Percentiles rank a stretch among this genome's conserved stretches.
phyloP scores from a whole-genome alignment of 2,113 vertebrate species.

The Hyperopisus bebe region DNA sequence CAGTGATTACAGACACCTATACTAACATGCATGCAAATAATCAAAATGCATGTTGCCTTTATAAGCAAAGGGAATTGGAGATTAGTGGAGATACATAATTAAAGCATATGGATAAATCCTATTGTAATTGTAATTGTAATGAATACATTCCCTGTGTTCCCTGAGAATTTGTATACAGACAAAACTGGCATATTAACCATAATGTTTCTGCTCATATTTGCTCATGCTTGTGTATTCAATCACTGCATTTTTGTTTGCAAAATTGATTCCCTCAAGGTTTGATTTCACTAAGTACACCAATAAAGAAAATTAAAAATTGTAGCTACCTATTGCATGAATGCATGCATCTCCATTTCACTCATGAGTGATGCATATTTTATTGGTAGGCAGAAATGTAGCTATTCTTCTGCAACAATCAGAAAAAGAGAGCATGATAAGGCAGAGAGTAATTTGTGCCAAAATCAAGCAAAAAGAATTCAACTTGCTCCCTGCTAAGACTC shows the following conservation, averaged over 20 bases:
- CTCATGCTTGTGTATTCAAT: slow-evolving; percentile 10
- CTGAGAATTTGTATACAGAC: not conserved
- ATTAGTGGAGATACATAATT: not conserved
- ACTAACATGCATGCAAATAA: not conserved
- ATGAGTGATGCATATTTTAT: slow-evolving; percentile 12
- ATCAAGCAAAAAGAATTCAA: not conserved
- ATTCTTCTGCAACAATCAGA: slow-evolving; percentile 1
- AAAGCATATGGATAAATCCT: not conserved
- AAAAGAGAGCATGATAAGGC: not conserved
- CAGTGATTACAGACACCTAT: not conserved
- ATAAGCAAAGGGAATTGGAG: not conserved
- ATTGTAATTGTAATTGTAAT: not conserved
- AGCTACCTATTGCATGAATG: slow-evolving; percentile 6
- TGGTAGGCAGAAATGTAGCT: not conserved
- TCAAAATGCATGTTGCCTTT: not conserved
- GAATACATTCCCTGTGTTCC: not conserved
- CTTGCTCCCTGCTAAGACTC: not conserved
- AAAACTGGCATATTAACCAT: not conserved
- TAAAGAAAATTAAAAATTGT: slow-evolving; percentile 16
- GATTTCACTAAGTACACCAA: slow-evolving; percentile 22
- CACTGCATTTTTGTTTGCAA: slow-evolving; percentile 6
- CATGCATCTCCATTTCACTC: not conserved
- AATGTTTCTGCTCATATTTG: slow-evolving; percentile 8
- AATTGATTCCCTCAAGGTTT: slow-evolving; percentile 9
- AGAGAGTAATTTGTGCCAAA: not conserved